Conservation (phyloP, 2,797 vertebrate genomes). For the Lutjanus argentimaculatus region DNA sequence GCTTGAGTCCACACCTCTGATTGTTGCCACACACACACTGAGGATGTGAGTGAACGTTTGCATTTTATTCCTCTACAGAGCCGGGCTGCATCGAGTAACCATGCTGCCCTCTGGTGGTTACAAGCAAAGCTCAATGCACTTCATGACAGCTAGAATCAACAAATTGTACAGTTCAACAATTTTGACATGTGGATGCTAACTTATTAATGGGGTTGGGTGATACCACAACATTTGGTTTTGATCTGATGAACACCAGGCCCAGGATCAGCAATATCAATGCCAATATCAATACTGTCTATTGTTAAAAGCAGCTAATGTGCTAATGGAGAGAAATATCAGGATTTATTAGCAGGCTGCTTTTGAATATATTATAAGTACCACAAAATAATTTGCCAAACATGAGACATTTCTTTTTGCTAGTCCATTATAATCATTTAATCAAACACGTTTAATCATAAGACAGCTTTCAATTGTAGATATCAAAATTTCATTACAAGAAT, state of each 20-base stretch:
- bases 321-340: background rate
- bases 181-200: background rate
- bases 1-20: background rate
- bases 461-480: background rate
- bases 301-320: background rate
- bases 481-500: background rate
- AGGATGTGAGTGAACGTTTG: background rate
- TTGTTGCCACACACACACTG: too few species aligned
- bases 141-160: background rate
- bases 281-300: background rate
- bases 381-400: too few species aligned
- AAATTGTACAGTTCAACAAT: background rate
- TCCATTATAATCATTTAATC: background rate
- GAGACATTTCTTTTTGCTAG: too few species aligned
- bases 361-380: background rate
- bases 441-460: background rate
- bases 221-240: background rate
- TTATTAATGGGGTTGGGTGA: background rate
- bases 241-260: background rate
- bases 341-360: background rate
- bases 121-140: background rate
- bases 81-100: background rate
- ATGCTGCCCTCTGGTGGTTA: conserved; percentile 62
- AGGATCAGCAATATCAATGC: background rate
- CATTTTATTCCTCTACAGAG: background rate